Percentiles rank a stretch among this genome's conserved stretches.
These are phyloP conservation scores for Empis stercorea DNA, from an alignment of 2,888 invertebrate genomes.

Conservation along the genomic window DNA sequence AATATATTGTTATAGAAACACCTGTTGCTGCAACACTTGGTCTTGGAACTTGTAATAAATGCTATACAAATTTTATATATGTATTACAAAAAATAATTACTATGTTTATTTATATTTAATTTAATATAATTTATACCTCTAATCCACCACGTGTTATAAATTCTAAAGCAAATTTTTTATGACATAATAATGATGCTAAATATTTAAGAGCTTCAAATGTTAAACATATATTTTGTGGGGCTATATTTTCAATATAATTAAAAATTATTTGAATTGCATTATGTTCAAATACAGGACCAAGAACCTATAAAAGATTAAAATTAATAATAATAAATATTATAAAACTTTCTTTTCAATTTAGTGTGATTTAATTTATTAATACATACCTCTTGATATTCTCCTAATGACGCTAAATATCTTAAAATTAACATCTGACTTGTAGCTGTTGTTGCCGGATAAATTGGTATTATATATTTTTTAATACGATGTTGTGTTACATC, in stretches of 20 bases:
- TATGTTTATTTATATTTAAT: conserved; percentile 5
- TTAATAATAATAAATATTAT: conserved; percentile 17
- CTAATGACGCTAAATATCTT: conserved; percentile 90
- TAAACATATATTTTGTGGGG: conserved; percentile 78
- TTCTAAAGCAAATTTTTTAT: conserved; percentile 96
- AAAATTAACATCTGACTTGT: conserved; percentile 88
- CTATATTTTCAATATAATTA: conserved; percentile 77
- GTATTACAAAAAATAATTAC: neutral
- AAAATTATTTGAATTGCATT: conserved; percentile 82
- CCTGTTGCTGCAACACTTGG: conserved; percentile 94
- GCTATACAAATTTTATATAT: conserved; percentile 39
- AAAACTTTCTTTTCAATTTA: too few relatives aligned
- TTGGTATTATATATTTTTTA: conserved; percentile 49
- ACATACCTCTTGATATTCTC: conserved; percentile 91
- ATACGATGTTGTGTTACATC: conserved; percentile 24
- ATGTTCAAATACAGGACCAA: conserved; percentile 86
- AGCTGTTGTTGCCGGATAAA: conserved; percentile 76
- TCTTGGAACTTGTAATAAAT: conserved; percentile 76
- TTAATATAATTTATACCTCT: too few relatives aligned
- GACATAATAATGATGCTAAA: conserved; percentile 84
- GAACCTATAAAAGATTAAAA: conserved; percentile 43
- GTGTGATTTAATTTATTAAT: too few relatives aligned
- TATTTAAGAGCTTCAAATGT: conserved; percentile 96
- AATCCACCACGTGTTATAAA: conserved; percentile 84
- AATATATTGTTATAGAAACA: conserved; percentile 91